Percentiles rank a stretch among this genome's conserved stretches.
These are phyloP conservation scores for Phalacrocorax aristotelis DNA, from an alignment of 2,113 vertebrate genomes.

Conservation along the genomic window DNA sequence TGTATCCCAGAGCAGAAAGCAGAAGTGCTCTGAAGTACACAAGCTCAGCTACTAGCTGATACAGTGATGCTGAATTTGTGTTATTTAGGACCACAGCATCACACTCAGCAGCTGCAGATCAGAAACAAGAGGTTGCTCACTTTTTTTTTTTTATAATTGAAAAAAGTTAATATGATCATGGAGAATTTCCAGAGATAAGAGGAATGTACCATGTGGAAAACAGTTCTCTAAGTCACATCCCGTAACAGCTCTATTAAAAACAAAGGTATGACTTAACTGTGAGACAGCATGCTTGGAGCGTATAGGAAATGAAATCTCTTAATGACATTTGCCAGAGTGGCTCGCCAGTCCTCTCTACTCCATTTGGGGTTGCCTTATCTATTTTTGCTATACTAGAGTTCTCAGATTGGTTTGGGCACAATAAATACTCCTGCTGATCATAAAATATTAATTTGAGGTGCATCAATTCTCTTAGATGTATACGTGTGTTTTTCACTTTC, in stretches of 20 bases:
- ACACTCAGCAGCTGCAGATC: background rate
- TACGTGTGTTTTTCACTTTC: background rate
- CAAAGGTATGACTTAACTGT: background rate
- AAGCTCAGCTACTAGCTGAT: background rate
- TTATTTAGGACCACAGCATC: background rate
- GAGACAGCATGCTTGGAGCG: background rate
- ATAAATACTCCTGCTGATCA: background rate
- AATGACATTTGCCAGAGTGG: background rate
- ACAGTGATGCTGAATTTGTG: background rate
- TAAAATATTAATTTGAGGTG: background rate
- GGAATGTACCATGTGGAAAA: background rate
- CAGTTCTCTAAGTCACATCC: background rate
- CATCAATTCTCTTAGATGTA: background rate
- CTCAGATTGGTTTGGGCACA: background rate
- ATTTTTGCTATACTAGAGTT: background rate
- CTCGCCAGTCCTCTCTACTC: background rate
- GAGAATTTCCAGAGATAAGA: background rate
- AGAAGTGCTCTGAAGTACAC: slow-evolving; percentile 23
- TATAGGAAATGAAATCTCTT: background rate
- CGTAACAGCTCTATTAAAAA: background rate
- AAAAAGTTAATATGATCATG: background rate
- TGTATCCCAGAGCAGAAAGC: slow-evolving; percentile 45
- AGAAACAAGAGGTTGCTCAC: slow-evolving; percentile 3
- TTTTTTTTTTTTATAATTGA: background rate
- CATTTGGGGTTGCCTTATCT: background rate